Evolutionary conservation across 2,888 invertebrate genomes (phyloP).

Genomic region (Monopis laevigella): DNA sequence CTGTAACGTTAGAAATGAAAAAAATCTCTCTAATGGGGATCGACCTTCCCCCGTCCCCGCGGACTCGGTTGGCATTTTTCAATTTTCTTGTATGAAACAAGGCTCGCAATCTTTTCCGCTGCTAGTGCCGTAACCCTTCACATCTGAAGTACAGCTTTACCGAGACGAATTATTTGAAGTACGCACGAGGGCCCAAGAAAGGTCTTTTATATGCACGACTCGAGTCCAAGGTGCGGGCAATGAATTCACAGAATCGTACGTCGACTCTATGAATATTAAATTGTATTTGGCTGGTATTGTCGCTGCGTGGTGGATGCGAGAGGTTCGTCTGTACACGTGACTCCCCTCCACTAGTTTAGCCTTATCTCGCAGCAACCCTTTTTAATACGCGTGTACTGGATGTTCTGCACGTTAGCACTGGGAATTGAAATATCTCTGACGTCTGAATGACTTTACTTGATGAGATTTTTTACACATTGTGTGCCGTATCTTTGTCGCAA

Average conservation of each 20-base stretch:
- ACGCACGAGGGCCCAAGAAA: slow-evolving; percentile 47
- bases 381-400: slow-evolving; percentile 1
- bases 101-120: slow-evolving; percentile 33
- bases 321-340: slow-evolving; percentile 17
- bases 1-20: slow-evolving; percentile 7
- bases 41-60: slow-evolving; percentile 26
- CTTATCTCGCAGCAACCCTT: slow-evolving; percentile 4
- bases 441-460: too few relatives aligned
- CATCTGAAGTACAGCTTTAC: slow-evolving; percentile 51
- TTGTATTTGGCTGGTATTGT: slow-evolving; percentile 61
- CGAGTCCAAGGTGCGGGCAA: slow-evolving; percentile 58
- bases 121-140: slow-evolving; percentile 28
- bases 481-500: too few relatives aligned
- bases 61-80: slow-evolving; percentile 47
- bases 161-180: slow-evolving; percentile 58
- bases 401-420: too few relatives aligned
- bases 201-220: slow-evolving; percentile 59
- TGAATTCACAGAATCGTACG: slow-evolving; percentile 64
- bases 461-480: too few relatives aligned
- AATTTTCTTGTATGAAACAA: slow-evolving; percentile 52
- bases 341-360: slow-evolving; percentile 10
- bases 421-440: too few relatives aligned
- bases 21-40: slow-evolving; percentile 2
- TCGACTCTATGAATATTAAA: slow-evolving; percentile 64
- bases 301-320: slow-evolving; percentile 44